A percentile compares a stretch with the other conserved stretches of the same genome.
phyloP scores from a whole-genome alignment of 1,140 invertebrate species.

The Drosophila asahinai region DNA sequence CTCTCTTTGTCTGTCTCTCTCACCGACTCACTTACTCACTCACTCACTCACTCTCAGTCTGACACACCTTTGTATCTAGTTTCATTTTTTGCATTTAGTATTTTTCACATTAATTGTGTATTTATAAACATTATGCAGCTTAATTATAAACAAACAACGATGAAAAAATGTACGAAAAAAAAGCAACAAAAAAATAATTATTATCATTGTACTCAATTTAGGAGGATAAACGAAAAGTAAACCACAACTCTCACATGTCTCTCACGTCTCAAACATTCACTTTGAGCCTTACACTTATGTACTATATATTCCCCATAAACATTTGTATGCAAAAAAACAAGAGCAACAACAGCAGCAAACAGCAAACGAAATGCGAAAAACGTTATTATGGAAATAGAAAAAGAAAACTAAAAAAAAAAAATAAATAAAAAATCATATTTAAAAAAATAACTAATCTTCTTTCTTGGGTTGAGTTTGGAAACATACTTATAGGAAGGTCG shows the following conservation, averaged over 20 bases:
- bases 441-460: slow-evolving; percentile 53
- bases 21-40: slow-evolving; percentile 46
- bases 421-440: slow-evolving; percentile 73
- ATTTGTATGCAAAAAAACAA: slow-evolving; percentile 50
- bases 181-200: slow-evolving; percentile 50
- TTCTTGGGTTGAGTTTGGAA: slow-evolving; percentile 16
- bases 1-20: slow-evolving; percentile 24
- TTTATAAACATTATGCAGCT: slow-evolving; percentile 84
- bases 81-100: slow-evolving; percentile 84
- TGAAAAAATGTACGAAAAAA: slow-evolving; percentile 59
- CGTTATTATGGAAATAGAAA: slow-evolving; percentile 79
- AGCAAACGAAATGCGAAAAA: slow-evolving; percentile 72
- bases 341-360: slow-evolving; percentile 50
- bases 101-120: slow-evolving; percentile 81
- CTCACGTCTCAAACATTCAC: slow-evolving; percentile 71
- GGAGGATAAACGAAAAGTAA: slow-evolving; percentile 36
- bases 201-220: slow-evolving; percentile 52
- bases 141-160: slow-evolving; percentile 71
- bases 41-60: slow-evolving; percentile 72
- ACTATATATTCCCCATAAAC: slow-evolving; percentile 66
- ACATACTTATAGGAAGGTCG: slow-evolving; percentile 40
- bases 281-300: slow-evolving; percentile 65
- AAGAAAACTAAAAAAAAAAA: slow-evolving; percentile 75
- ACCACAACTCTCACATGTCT: slow-evolving; percentile 76
- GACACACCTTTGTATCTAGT: slow-evolving; percentile 82